These are phyloP conservation scores for Valencia hispanica DNA, from an alignment of 2,797 vertebrate species.

Conservation along the genomic window DNA sequence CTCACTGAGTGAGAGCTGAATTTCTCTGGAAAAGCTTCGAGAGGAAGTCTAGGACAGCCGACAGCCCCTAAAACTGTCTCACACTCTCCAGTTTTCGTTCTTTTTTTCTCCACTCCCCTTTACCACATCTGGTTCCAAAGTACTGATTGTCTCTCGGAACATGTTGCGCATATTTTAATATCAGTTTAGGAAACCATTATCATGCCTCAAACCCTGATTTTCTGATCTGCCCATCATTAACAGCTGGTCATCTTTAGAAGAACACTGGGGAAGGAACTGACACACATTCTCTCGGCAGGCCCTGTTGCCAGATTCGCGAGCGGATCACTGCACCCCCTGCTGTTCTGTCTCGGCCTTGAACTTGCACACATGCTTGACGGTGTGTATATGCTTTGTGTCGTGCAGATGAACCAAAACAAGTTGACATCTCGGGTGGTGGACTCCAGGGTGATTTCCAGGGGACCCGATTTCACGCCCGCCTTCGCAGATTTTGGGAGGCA, in stretches of 20 bases:
- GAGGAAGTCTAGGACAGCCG: conserved; percentile 66
- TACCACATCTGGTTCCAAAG: conserved; percentile 72
- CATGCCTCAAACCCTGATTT: conserved; percentile 34
- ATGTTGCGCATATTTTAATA: conserved; percentile 30
- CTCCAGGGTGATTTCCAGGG: conserved; percentile 90
- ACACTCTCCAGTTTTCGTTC: conserved; percentile 18
- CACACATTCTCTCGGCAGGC: neutral
- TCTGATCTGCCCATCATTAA: conserved; percentile 28
- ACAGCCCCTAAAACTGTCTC: conserved; percentile 62
- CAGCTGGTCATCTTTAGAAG: conserved; percentile 42
- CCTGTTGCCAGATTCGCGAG: conserved; percentile 30
- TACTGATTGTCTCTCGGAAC: conserved; percentile 30
- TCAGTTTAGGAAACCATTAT: conserved; percentile 21
- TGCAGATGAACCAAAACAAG: conserved; percentile 95
- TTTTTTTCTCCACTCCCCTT: conserved; percentile 16
- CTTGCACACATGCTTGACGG: conserved; percentile 4
- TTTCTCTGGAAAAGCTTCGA: conserved; percentile 47
- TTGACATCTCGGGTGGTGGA: conserved; percentile 87
- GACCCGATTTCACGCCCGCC: conserved; percentile 96
- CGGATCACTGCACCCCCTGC: conserved; percentile 73
- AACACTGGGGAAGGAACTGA: conserved; percentile 33
- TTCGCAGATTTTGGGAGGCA: conserved; percentile 96
- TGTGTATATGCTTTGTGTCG: conserved; percentile 18
- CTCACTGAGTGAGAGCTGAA: conserved; percentile 55
- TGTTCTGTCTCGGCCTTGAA: conserved; percentile 45